Percentiles rank a stretch among this genome's conserved stretches.
Evolutionary conservation across 2,113 vertebrate species (phyloP).

Genomic region (Glaucidium brasilianum): DNA sequence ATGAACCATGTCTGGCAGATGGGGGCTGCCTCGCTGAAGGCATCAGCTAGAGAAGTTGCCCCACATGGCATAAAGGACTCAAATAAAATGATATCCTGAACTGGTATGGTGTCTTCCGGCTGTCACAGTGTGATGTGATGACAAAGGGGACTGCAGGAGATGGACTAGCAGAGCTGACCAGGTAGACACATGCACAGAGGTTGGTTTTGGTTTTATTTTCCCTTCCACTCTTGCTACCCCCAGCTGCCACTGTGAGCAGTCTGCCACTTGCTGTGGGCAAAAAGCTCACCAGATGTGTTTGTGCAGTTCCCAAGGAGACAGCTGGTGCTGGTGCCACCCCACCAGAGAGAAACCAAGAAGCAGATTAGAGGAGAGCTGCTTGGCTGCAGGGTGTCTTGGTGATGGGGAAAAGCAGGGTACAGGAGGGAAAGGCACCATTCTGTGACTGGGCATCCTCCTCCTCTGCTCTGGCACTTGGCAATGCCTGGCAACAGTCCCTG

Average conservation of each 20-base stretch:
- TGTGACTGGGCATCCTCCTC: background rate
- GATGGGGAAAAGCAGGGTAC: background rate
- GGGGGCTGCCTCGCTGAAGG: background rate
- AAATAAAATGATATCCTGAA: background rate
- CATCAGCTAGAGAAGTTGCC: background rate
- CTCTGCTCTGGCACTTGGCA: background rate
- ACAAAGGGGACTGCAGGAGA: background rate
- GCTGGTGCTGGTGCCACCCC: background rate
- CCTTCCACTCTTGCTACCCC: background rate
- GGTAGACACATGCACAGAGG: background rate
- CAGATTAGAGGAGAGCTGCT: background rate
- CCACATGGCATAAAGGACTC: background rate
- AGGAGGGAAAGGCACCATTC: background rate
- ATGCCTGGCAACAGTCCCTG: background rate
- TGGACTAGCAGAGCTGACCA: background rate
- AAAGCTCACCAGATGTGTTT: background rate
- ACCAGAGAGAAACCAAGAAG: background rate
- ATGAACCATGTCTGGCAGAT: background rate
- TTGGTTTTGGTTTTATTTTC: fast-evolving
- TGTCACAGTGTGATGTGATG: background rate
- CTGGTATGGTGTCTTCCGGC: background rate
- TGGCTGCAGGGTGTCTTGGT: background rate
- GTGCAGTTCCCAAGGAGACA: background rate
- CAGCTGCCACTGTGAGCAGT: background rate
- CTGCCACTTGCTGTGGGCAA: background rate